Evolutionary conservation across 2,888 invertebrate species (phyloP), one percentile per base, ranked within the genome.

Genomic region (Ischnura elegans): DNA sequence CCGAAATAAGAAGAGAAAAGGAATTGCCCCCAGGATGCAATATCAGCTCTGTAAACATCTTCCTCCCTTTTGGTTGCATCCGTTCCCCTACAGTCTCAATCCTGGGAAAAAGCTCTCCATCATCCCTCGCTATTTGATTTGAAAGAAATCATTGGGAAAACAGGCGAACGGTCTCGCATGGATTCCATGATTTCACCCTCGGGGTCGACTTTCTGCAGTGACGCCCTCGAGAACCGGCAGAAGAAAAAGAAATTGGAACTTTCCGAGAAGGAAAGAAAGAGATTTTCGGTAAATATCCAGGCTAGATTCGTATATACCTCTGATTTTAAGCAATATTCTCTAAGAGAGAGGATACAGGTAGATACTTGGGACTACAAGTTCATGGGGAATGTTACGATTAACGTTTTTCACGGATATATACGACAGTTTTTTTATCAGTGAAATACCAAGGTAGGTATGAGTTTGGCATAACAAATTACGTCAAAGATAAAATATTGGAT

Each of bases 11-110:
- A 36, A 36, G 36, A n/a, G 76, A 76, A 76, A 76, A 36, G 76
- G 36, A 76, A 76, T 76, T 76, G 36, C 76, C 76, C 29, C 36
- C 76, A 36, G 76, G 29, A 36, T 36, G 76, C 76, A 76, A 76
- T 36, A 76, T 76, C n/a, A 76, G 36, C 29, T 76, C 76, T 29
- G 76, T 76, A 76, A 76, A 76, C 36, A 76, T 66, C 66, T 29
- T 66, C n/a, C 36, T 13, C 36, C 76, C 16, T 76, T 76, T 76
- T 36, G 21, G 36, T 29, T 36, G 5, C 36, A 25, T 76, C 76
- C 61, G 8, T 25, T 61, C 61, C n/a, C 61, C n/a, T n/a, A n/a
- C 6, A 25, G n/a, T 29, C 76, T n/a, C 61, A 61, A 13, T 8
- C 25, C n/a, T n/a, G n/a, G n/a, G 19, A 61, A 8, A 13, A 47